phyloP scores from a whole-genome alignment of 2,888 invertebrate genomes.

The Pyrrhosoma nymphula region DNA sequence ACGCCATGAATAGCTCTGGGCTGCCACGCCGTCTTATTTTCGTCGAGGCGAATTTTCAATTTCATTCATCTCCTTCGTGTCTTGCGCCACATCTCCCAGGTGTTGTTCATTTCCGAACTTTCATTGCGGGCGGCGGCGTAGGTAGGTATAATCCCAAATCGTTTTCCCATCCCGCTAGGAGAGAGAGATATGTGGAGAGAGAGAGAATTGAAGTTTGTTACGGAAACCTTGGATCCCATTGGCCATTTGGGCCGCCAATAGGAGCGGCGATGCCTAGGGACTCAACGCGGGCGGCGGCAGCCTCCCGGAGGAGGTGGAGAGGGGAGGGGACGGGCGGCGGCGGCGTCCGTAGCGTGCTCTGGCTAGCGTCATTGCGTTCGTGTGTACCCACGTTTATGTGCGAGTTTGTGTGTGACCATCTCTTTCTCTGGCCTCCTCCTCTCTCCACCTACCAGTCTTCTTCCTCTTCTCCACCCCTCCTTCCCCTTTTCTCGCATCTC shows the following conservation, averaged over 20 bases:
- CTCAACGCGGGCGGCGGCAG: slow-evolving; percentile 16
- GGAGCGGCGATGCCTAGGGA: slow-evolving; percentile 52
- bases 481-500: not conserved
- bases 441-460: not conserved
- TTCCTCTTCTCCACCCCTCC: not conserved
- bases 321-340: not conserved
- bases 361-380: not conserved
- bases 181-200: not conserved
- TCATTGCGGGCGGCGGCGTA: not conserved
- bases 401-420: not conserved
- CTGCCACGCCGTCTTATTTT: not conserved
- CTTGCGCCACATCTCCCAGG: not conserved
- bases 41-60: not conserved
- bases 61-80: not conserved
- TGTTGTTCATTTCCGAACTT: not conserved
- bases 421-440: not conserved
- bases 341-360: not conserved
- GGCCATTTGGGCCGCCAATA: slow-evolving; percentile 48
- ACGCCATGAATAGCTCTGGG: no score
- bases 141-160: not conserved
- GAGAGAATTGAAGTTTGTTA: slow-evolving; percentile 7
- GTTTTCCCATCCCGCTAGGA: not conserved
- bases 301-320: not conserved
- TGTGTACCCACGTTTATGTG: not conserved
- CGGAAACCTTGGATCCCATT: slow-evolving; percentile 58